Percentiles rank a stretch among this genome's conserved stretches.
Conservation (phyloP, 2,888 invertebrate species). For the Lagria hirta region DNA sequence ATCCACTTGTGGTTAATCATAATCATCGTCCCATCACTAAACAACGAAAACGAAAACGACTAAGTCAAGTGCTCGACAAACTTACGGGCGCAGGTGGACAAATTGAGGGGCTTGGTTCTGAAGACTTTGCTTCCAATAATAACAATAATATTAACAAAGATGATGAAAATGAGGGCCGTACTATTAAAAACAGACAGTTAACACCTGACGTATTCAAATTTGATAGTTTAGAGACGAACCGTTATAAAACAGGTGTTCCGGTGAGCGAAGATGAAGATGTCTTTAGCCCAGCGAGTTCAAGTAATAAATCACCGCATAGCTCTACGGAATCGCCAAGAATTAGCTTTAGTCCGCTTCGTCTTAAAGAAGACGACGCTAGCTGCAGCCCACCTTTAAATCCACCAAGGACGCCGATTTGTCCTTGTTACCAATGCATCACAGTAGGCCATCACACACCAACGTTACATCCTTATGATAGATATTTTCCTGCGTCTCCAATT, state of each 20-base stretch:
- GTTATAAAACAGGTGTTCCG: conserved; percentile 47
- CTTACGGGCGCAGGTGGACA: conserved; percentile 55
- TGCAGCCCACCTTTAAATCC: conserved; percentile 48
- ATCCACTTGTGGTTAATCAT: conserved; percentile 63
- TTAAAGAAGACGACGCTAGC: conserved; percentile 57
- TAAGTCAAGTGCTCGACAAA: conserved; percentile 79
- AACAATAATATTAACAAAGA: conserved; percentile 27
- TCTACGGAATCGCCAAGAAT: conserved; percentile 59
- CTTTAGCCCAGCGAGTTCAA: conserved; percentile 61
- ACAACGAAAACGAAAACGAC: conserved; percentile 74
- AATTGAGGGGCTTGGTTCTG: conserved; percentile 41
- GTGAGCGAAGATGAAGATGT: conserved; percentile 63
- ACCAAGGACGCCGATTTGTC: conserved; percentile 45
- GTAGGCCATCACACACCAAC: conserved; percentile 48
- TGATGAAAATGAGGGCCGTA: conserved; percentile 20
- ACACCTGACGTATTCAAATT: conserved; percentile 58
- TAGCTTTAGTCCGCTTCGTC: conserved; percentile 59
- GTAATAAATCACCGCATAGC: conserved; percentile 59
- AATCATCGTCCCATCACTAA: conserved; percentile 65
- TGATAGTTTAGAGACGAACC: conserved; percentile 48
- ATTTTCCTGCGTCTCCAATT: conserved; percentile 60
- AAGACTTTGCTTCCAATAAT: conserved; percentile 41
- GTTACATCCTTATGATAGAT: conserved; percentile 55
- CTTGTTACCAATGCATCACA: conserved; percentile 52
- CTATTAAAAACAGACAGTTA: conserved; percentile 44